Evolutionary conservation across 2,113 vertebrate genomes (phyloP).

Genomic region (Saguinus midas): DNA sequence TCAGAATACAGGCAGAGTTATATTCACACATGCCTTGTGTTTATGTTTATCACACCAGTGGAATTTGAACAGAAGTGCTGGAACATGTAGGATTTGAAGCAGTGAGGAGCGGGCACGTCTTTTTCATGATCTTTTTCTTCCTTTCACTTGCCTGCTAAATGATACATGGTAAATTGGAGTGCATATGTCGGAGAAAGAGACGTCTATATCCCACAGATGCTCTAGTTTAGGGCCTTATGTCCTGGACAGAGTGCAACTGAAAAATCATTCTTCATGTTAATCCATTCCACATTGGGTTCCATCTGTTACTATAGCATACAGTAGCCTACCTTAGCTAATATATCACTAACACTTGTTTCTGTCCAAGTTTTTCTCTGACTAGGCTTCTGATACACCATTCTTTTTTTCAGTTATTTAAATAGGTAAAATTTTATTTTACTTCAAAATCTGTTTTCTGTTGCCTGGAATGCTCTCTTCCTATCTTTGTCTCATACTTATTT

Average conservation of each 20-base stretch:
- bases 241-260: background rate
- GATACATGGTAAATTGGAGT: background rate
- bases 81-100: background rate
- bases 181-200: background rate
- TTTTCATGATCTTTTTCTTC: background rate
- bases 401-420: background rate
- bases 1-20: too few species aligned
- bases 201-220: background rate
- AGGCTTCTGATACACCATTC: background rate
- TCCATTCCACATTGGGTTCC: background rate
- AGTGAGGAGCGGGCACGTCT: too few species aligned
- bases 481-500: background rate
- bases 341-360: background rate
- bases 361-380: background rate
- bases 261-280: background rate
- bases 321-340: background rate
- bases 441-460: background rate
- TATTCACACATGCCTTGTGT: too few species aligned
- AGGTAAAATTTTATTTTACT: background rate
- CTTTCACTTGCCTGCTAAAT: background rate
- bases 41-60: too few species aligned
- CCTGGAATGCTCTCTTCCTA: background rate
- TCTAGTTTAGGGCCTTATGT: too few species aligned
- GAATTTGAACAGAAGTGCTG: background rate
- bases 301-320: background rate